Evolutionary conservation across 1,140 invertebrate genomes (phyloP).

Genomic region (Charaxes varanes): DNA sequence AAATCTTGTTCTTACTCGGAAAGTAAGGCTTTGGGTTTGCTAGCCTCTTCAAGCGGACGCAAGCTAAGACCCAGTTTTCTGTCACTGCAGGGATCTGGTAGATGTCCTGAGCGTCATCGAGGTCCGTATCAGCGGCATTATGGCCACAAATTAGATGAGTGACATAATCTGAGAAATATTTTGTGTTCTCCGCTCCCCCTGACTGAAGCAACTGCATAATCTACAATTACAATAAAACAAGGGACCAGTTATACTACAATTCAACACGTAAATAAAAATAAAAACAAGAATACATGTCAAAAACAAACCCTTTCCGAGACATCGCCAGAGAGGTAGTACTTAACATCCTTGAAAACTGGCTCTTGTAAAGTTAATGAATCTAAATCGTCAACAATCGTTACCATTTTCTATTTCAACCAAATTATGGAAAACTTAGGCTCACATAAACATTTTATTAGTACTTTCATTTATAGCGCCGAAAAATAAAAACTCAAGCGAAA

Average conservation of each 20-base stretch:
- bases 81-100: constrained; percentile 93
- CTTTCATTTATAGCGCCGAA: constrained; percentile 47
- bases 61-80: constrained; percentile 88
- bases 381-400: constrained; percentile 72
- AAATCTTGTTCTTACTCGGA: constrained; percentile 76
- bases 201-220: constrained; percentile 84
- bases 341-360: constrained; percentile 78
- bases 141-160: constrained; percentile 91
- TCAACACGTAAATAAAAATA: constrained; percentile 46
- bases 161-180: constrained; percentile 90
- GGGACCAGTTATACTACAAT: constrained; percentile 38
- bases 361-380: constrained; percentile 69
- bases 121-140: constrained; percentile 85
- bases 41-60: constrained; percentile 69
- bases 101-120: constrained; percentile 89
- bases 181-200: constrained; percentile 88
- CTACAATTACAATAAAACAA: constrained; percentile 74
- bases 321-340: constrained; percentile 82
- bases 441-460: constrained; percentile 43
- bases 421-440: constrained; percentile 36
- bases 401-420: constrained; percentile 67
- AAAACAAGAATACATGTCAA: constrained; percentile 51
- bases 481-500: constrained; percentile 46
- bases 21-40: constrained; percentile 69
- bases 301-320: constrained; percentile 79